A percentile compares a stretch with the other conserved stretches of the same genome.
phyloP scores from a whole-genome alignment of 2,888 invertebrate genomes.

The Abrostola tripartita region DNA sequence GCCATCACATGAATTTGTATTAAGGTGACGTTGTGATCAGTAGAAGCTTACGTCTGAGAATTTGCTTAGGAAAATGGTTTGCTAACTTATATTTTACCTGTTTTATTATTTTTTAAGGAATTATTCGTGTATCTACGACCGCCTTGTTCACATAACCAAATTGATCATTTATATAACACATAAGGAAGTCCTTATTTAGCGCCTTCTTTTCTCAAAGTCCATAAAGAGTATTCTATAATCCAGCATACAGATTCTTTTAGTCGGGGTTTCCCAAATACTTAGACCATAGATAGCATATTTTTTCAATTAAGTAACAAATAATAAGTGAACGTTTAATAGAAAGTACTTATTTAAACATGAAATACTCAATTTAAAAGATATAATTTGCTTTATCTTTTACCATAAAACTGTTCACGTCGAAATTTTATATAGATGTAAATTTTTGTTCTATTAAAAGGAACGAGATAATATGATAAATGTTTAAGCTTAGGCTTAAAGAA shows the following conservation, averaged over 20 bases:
- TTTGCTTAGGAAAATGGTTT: neutral
- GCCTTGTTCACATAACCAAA: too few species aligned
- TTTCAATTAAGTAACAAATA: slow-evolving; percentile 6
- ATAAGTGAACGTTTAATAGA: slow-evolving; percentile 15
- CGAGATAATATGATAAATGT: too few species aligned
- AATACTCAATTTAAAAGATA: slow-evolving; percentile 42
- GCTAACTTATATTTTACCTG: neutral
- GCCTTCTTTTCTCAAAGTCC: too few species aligned
- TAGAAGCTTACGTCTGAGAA: slow-evolving; percentile 7
- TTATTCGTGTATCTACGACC: too few species aligned
- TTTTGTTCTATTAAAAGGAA: slow-evolving; percentile 24
- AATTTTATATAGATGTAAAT: slow-evolving; percentile 20
- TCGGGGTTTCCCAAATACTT: too few species aligned
- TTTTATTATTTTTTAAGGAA: neutral
- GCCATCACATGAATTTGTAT: slow-evolving; percentile 25
- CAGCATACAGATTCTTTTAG: too few species aligned
- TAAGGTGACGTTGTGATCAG: neutral
- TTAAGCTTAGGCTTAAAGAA: too few species aligned
- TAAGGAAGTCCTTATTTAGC: too few species aligned
- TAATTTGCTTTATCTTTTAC: slow-evolving; percentile 34
- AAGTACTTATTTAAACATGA: slow-evolving; percentile 31
- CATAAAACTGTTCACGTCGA: slow-evolving; percentile 26
- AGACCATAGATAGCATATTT: neutral
- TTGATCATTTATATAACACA: too few species aligned
- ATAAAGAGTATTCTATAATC: too few species aligned